phyloP scores from a whole-genome alignment of 2,888 invertebrate species.

The Dicyrtoma fusca region DNA sequence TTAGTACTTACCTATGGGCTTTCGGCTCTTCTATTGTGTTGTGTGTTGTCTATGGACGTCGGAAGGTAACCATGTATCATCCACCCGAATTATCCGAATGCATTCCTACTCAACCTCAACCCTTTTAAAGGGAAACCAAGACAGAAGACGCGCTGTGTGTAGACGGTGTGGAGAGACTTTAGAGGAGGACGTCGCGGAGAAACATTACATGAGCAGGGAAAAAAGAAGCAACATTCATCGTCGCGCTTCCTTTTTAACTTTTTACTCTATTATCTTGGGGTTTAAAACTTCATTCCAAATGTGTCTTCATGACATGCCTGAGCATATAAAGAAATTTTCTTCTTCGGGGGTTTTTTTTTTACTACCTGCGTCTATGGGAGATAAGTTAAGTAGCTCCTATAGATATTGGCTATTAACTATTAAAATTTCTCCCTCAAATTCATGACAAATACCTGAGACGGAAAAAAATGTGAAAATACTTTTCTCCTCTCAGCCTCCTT shows the following conservation, averaged over 20 bases:
- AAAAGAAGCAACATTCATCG: conserved; percentile 12
- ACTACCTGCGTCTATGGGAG: background rate
- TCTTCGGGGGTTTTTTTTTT: background rate
- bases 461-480: conserved; percentile 9
- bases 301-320: conserved; percentile 8
- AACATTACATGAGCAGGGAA: conserved; percentile 4
- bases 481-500: background rate
- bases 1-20: background rate
- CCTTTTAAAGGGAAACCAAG: background rate
- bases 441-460: conserved; percentile 22
- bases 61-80: background rate
- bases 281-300: conserved; percentile 16
- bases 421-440: conserved; percentile 25
- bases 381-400: conserved; percentile 24
- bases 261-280: conserved; percentile 26
- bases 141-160: background rate
- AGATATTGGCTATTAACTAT: conserved; percentile 32
- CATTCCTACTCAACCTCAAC: conserved; percentile 21
- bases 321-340: conserved; percentile 11
- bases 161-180: background rate
- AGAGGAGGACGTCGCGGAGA: conserved; percentile 3
- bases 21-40: background rate
- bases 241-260: conserved; percentile 29
- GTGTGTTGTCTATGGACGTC: too few species aligned
- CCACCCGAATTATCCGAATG: conserved; percentile 18